These are phyloP conservation scores for Catharus ustulatus DNA, from an alignment of 2,797 vertebrate genomes.

Conservation along the genomic window DNA sequence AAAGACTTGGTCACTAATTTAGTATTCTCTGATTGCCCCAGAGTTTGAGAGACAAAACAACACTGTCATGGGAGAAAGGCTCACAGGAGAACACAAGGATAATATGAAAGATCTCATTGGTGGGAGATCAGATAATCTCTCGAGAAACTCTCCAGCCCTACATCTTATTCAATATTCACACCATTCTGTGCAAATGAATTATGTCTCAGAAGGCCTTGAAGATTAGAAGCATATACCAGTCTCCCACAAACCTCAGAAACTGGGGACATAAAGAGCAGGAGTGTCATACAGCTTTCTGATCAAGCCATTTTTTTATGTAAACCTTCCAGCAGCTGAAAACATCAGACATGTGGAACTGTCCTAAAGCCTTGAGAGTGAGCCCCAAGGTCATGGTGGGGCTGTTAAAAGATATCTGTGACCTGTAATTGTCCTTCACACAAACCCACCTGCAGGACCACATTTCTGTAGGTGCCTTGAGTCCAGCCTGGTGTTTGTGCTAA, in stretches of 20 bases:
- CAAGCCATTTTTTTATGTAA: not conserved
- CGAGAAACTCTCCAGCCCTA: not conserved
- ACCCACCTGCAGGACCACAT: not conserved
- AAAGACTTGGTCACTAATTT: not conserved
- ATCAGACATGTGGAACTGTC: not conserved
- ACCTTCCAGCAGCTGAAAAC: not conserved
- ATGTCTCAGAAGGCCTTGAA: not conserved
- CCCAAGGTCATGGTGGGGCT: rapidly evolving
- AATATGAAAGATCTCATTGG: not conserved
- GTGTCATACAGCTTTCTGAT: not conserved
- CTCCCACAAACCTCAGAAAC: not conserved
- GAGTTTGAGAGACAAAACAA: constrained; percentile 1
- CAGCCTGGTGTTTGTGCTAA: not conserved
- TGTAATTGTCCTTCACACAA: not conserved
- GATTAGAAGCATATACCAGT: not conserved
- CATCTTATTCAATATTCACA: not conserved
- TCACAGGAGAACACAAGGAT: not conserved
- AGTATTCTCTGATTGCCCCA: not conserved
- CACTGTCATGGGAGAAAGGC: not conserved
- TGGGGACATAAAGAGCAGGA: not conserved
- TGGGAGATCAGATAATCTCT: not conserved
- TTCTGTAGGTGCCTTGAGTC: not conserved
- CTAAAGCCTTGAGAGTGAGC: not conserved
- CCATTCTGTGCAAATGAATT: not conserved
- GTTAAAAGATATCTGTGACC: not conserved